Percentiles rank a stretch among this genome's conserved stretches.
phyloP scores from a whole-genome alignment of 2,113 vertebrate species.

The Orientallactaga bullata region DNA sequence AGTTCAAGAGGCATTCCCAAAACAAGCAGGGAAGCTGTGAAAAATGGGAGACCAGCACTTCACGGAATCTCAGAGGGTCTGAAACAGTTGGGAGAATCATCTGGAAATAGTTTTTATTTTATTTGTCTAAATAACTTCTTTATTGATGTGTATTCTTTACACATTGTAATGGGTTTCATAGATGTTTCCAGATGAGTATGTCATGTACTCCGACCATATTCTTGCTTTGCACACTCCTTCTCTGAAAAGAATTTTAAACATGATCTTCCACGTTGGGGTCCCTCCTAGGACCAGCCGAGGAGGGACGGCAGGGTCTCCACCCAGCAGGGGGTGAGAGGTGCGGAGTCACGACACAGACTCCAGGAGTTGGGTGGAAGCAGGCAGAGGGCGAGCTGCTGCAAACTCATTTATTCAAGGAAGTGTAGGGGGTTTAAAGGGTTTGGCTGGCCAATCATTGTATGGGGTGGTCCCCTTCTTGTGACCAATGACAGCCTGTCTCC shows the following conservation, averaged over 20 bases:
- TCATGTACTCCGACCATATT: neutral
- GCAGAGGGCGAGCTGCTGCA: no score
- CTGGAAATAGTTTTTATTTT: neutral
- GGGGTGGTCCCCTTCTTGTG: no score
- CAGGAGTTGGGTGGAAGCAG: no score
- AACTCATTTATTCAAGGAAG: no score
- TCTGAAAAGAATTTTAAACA: slow-evolving; percentile 10
- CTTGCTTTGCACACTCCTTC: neutral
- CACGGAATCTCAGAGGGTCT: neutral
- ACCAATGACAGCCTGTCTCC: no score
- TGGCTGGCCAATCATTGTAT: no score
- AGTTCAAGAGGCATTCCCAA: neutral
- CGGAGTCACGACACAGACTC: no score
- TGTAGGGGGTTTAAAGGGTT: no score
- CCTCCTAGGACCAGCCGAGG: no score
- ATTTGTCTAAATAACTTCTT: neutral
- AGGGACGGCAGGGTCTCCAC: no score
- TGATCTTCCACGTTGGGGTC: no score
- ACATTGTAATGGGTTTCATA: neutral
- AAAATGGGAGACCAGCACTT: neutral
- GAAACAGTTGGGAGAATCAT: neutral
- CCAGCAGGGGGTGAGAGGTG: no score
- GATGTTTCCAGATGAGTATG: neutral
- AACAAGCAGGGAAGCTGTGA: neutral
- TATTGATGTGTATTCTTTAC: neutral